Percentiles rank a stretch among this genome's conserved stretches.
These are phyloP conservation scores for Rhincodon typus DNA, from an alignment of 2,797 vertebrate genomes.

Conservation along the genomic window DNA sequence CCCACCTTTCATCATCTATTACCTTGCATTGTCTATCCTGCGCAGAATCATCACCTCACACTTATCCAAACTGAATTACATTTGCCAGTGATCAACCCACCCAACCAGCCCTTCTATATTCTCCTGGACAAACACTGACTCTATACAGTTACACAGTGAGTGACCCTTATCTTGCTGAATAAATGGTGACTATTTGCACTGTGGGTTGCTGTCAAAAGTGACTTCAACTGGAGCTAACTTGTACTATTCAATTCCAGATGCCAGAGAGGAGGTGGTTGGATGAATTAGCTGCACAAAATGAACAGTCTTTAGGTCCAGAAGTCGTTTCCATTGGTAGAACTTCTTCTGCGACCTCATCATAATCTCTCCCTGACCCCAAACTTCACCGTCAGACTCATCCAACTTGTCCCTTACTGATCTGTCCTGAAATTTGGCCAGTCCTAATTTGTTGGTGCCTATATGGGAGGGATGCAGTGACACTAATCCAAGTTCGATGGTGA, in stretches of 20 bases:
- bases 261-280: too few species aligned
- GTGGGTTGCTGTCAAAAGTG: background rate
- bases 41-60: too few species aligned
- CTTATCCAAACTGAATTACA: background rate
- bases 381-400: background rate
- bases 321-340: background rate
- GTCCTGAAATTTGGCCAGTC: background rate
- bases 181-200: too few species aligned
- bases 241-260: background rate
- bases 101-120: background rate
- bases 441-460: background rate
- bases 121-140: background rate
- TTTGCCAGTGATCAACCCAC: background rate
- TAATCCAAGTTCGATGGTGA: too few species aligned
- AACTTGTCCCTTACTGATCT: background rate
- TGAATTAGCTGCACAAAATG: background rate
- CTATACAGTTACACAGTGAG: background rate
- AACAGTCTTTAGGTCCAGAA: too few species aligned
- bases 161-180: background rate
- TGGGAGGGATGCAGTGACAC: background rate
- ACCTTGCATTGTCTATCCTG: too few species aligned
- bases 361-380: background rate
- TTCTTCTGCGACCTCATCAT: background rate
- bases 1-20: too few species aligned
- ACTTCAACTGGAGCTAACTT: background rate